These are phyloP conservation scores for Drosophila melanosoma DNA, from an alignment of 2,888 invertebrate species.

Conservation along the genomic window DNA sequence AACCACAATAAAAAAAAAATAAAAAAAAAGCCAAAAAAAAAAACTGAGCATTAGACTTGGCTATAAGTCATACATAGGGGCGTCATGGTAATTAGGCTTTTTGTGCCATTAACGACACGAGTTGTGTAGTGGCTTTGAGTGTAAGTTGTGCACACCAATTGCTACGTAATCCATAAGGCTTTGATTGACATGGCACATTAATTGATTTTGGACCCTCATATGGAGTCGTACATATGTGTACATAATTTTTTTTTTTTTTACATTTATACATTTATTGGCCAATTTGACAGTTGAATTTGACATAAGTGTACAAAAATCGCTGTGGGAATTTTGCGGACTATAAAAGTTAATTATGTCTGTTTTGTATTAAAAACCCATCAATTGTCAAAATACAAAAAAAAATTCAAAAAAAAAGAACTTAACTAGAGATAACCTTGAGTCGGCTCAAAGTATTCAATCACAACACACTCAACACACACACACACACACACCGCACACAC, in stretches of 20 bases:
- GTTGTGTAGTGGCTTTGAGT: constrained; percentile 33
- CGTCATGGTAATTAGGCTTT: constrained; percentile 58
- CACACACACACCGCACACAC: constrained; percentile 27
- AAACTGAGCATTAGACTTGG: constrained; percentile 14
- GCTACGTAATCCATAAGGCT: constrained; percentile 55
- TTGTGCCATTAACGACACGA: constrained; percentile 31
- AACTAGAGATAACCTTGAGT: constrained; percentile 58
- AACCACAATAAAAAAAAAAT: constrained; percentile 20
- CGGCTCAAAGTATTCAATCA: constrained; percentile 55
- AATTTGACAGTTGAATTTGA: constrained; percentile 58
- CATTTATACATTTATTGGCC: constrained; percentile 20
- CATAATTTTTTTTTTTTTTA: not conserved
- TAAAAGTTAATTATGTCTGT: constrained; percentile 67
- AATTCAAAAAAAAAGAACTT: constrained; percentile 39
- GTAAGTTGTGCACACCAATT: constrained; percentile 16
- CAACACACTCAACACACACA: constrained; percentile 6
- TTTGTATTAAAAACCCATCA: constrained; percentile 69
- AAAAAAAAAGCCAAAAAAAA: not conserved
- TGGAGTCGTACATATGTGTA: constrained; percentile 10
- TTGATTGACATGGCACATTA: constrained; percentile 75
- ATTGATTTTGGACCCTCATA: constrained; percentile 63
- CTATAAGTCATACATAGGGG: constrained; percentile 22
- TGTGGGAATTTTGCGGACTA: constrained; percentile 62
- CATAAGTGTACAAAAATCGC: constrained; percentile 42
- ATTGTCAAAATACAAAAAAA: constrained; percentile 49